Evolutionary conservation across 2,888 invertebrate genomes (phyloP).

Genomic region (Drosophila subsilvestris): DNA sequence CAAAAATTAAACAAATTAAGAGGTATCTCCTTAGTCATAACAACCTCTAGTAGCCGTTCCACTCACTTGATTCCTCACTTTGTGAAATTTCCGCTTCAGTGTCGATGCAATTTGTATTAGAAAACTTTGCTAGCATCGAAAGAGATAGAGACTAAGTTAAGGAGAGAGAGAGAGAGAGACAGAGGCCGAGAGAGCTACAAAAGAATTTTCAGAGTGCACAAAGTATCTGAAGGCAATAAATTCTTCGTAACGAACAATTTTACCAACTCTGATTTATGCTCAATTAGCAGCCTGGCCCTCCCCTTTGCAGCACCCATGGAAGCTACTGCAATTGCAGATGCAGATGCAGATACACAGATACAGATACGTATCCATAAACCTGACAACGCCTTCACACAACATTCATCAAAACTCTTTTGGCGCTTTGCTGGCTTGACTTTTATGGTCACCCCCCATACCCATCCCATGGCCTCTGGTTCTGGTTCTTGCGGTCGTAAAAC

Average conservation of each 20-base stretch:
- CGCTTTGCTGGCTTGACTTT: conserved; percentile 63
- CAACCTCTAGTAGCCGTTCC: not conserved
- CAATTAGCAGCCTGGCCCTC: conserved; percentile 57
- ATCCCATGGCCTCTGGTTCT: not conserved
- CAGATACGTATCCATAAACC: conserved; percentile 52
- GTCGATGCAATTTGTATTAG: conserved; percentile 78
- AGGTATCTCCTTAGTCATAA: not conserved
- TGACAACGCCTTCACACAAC: conserved; percentile 47
- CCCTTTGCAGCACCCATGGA: not conserved
- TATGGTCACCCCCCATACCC: conserved; percentile 44
- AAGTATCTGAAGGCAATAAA: conserved; percentile 64
- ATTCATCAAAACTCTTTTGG: conserved; percentile 75
- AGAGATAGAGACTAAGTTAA: not conserved
- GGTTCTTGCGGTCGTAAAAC: conserved; percentile 58
- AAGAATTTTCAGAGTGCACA: conserved; percentile 64
- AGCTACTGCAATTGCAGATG: conserved; percentile 16
- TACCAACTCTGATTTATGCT: conserved; percentile 70
- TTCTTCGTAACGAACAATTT: conserved; percentile 49
- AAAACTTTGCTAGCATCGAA: conserved; percentile 48
- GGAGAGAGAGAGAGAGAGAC: not conserved
- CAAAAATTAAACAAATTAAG: not conserved
- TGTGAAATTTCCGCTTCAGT: conserved; percentile 67
- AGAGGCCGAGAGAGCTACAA: conserved; percentile 10
- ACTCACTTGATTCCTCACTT: conserved; percentile 16
- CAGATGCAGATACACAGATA: conserved; percentile 24